Base-by-base conservation (phyloP, 2,888 invertebrate genomes). In the Ernsta delagoae region DNA sequence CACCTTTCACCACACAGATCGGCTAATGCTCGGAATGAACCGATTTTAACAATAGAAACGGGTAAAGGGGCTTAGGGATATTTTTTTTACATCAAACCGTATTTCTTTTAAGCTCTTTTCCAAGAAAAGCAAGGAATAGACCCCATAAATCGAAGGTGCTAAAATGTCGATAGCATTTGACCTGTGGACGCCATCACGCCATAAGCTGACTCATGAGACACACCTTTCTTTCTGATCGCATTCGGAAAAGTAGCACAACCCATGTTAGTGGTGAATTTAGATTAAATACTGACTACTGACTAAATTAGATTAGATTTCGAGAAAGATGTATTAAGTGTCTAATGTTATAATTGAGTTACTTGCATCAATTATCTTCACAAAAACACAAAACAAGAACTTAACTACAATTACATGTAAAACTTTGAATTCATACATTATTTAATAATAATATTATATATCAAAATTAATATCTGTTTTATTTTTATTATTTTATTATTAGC, bases 121-220 rank as follows among this genome's bases (percentile, higher is more conserved):
- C n/a, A 6, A 54, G 16, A 54, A 54, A 50, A 3, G 3, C 11
- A 11, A 16, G 5, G 4, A 31, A 31, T 7, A 50, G 36, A 1
- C 39, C n/a, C 39, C n/a, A 50, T 65, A 48, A 24, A 50, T 59
- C 59, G 39, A 59, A 24, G 59, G 24, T 43, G 54, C 7, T 45
- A 36, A 6, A 65, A 48, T 65, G 48, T 59, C 50, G 36, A 48
- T 39, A n/a, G 4, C 50, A 59, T 39, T 59, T 12, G 12, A 65
- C 59, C 59, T 45, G 6, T n/a, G 39, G 24, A 50, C 39, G 24
- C 34, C 41, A 65, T 39, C 48, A 59, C 34, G 41, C 7, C 43
- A 56, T 64, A 34, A 41, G 65, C 16, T 59, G 50, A 65, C 24
- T 59, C 50, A 59, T 48, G 57, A 59, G 65, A 50, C 65, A 39